These are phyloP conservation scores for Phyllotreta striolata DNA, from an alignment of 2,888 invertebrate genomes.

Conservation along the genomic window DNA sequence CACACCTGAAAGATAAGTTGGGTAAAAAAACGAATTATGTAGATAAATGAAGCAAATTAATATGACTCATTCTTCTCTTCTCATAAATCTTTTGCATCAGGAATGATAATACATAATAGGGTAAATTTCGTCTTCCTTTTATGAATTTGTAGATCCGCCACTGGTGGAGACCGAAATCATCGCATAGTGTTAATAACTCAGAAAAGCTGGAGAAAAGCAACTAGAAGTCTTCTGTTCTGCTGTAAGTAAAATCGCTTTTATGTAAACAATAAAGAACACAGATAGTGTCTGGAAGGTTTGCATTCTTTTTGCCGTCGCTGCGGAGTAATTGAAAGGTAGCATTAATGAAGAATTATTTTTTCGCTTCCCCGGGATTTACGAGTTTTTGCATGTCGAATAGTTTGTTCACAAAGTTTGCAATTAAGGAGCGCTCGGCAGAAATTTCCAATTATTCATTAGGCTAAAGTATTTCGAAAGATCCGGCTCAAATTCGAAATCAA, in stretches of 20 bases:
- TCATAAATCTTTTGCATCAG: no score
- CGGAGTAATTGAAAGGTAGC: slow-evolving; percentile 10
- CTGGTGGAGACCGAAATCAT: not conserved
- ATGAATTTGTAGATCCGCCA: not conserved
- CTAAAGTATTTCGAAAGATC: no score
- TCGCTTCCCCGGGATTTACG: not conserved
- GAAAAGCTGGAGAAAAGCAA: not conserved
- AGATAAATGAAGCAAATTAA: no score
- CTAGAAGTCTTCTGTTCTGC: slow-evolving; percentile 1
- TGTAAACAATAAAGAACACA: slow-evolving; percentile 17
- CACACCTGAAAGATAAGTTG: no score
- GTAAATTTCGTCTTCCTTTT: not conserved
- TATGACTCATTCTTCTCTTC: no score
- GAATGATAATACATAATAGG: no score
- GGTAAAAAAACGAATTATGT: no score
- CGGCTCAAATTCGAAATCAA: no score
- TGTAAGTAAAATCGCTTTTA: slow-evolving; percentile 16
- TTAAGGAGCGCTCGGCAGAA: no score
- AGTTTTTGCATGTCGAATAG: no score
- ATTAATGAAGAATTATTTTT: slow-evolving; percentile 7
- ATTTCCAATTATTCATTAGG: no score
- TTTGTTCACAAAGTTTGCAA: no score
- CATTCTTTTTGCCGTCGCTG: slow-evolving; percentile 18
- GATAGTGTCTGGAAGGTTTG: slow-evolving; percentile 18
- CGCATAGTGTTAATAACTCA: slow-evolving; percentile 1